These are phyloP conservation scores for Fundulus diaphanus DNA, from an alignment of 2,797 vertebrate genomes.

Conservation along the genomic window DNA sequence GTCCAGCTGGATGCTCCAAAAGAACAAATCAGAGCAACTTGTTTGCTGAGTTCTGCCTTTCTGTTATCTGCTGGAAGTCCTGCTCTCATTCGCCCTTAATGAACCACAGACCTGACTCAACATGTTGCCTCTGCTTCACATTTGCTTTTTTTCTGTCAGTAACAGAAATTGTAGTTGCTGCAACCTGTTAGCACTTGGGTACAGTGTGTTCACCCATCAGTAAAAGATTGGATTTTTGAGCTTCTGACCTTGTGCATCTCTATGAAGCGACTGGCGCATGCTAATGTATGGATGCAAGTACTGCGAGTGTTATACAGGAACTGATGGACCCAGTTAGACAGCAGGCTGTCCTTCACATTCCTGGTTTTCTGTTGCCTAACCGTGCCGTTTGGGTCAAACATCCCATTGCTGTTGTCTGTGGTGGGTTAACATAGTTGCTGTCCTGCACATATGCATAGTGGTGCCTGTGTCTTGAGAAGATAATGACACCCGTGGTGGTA, in stretches of 20 bases:
- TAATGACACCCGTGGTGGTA: constrained; percentile 43
- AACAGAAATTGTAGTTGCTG: background rate
- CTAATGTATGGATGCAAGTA: constrained; percentile 48
- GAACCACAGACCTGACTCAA: too few species aligned
- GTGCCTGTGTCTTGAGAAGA: constrained; percentile 56
- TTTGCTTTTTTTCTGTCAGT: background rate
- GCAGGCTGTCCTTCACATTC: constrained; percentile 13
- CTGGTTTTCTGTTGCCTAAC: constrained; percentile 2
- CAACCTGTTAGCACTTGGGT: background rate
- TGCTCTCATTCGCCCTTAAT: background rate
- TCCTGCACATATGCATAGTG: constrained; percentile 37
- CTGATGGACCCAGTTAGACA: constrained; percentile 15
- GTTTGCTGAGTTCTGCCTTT: background rate
- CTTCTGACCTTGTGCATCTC: background rate
- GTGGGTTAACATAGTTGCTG: constrained; percentile 55
- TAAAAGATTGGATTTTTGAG: background rate
- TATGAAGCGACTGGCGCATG: constrained; percentile 3
- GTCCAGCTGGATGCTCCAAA: too few species aligned
- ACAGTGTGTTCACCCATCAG: background rate
- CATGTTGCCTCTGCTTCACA: background rate
- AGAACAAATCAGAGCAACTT: too few species aligned
- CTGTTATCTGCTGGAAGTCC: background rate
- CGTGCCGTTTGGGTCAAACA: constrained; percentile 26
- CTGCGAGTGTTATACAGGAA: constrained; percentile 49
- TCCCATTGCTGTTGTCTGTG: constrained; percentile 31